These are phyloP conservation scores for Cheilosia scutellata DNA, from an alignment of 2,888 invertebrate species.

Conservation along the genomic window DNA sequence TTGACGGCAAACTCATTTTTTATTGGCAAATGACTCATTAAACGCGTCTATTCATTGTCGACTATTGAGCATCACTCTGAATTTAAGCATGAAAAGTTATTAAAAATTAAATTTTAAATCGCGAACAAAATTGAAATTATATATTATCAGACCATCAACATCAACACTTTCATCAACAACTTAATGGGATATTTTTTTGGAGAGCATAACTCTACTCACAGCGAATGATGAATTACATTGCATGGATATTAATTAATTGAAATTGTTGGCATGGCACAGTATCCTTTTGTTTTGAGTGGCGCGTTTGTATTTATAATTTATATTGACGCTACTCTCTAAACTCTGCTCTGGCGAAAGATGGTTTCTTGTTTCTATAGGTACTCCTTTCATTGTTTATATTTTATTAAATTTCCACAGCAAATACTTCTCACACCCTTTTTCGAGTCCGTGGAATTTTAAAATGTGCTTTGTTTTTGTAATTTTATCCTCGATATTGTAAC, in stretches of 20 bases:
- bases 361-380: too few species aligned
- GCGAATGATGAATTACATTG: constrained; percentile 31
- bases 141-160: not conserved
- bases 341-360: not conserved
- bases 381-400: not conserved
- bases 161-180: constrained; percentile 17
- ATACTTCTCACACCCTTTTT: not conserved
- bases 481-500: not conserved
- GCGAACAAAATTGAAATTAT: not conserved
- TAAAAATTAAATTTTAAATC: not conserved
- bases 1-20: not conserved
- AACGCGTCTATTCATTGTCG: too few species aligned
- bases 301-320: constrained; percentile 7
- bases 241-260: constrained; percentile 59
- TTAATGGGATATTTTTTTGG: constrained; percentile 5
- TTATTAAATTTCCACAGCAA: not conserved
- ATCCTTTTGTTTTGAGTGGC: constrained; percentile 4
- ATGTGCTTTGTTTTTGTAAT: not conserved
- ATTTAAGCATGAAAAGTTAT: not conserved
- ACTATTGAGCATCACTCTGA: not conserved
- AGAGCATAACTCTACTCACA: not conserved
- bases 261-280: not conserved
- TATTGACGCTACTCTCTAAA: not conserved
- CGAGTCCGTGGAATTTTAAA: not conserved
- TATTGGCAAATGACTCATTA: not conserved